Evolutionary conservation across 2,113 vertebrate genomes (phyloP).

Genomic region (Suricata suricatta): DNA sequence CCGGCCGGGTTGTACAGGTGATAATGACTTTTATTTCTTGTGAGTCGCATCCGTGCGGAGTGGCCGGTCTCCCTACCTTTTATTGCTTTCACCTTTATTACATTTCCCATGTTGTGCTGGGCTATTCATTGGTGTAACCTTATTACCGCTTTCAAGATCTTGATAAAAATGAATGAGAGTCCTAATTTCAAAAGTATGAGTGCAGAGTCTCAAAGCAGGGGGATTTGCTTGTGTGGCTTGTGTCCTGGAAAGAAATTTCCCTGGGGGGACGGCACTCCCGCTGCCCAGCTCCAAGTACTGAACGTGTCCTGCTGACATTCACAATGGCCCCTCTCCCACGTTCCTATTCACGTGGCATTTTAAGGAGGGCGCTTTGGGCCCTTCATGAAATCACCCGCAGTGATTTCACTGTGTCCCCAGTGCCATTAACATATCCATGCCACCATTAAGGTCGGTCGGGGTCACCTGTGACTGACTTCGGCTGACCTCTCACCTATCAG

Average conservation of each 20-base stretch:
- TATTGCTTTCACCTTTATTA: constrained; percentile 62
- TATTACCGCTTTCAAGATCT: constrained; percentile 62
- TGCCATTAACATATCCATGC: accelerated
- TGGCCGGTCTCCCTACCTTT: constrained; percentile 14
- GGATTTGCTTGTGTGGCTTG: background rate
- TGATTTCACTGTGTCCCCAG: background rate
- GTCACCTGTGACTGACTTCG: background rate
- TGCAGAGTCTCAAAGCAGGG: background rate
- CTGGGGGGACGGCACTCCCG: accelerated
- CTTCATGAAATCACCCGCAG: background rate
- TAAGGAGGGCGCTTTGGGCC: background rate
- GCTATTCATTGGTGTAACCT: constrained; percentile 58
- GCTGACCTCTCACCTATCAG: background rate
- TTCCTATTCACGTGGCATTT: background rate
- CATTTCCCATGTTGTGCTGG: constrained; percentile 29
- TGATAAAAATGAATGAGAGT: constrained; percentile 56
- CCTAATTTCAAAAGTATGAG: background rate
- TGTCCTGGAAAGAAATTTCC: background rate
- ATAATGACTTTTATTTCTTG: constrained; percentile 78
- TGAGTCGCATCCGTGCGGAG: background rate
- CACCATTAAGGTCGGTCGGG: background rate
- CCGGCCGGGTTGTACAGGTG: constrained; percentile 52
- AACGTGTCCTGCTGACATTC: background rate
- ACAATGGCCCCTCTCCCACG: background rate
- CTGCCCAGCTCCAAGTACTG: background rate